Evolutionary conservation across 2,888 invertebrate genomes (phyloP), one percentile per base, ranked within the genome.

Genomic region (Stramonita haemastoma): DNA sequence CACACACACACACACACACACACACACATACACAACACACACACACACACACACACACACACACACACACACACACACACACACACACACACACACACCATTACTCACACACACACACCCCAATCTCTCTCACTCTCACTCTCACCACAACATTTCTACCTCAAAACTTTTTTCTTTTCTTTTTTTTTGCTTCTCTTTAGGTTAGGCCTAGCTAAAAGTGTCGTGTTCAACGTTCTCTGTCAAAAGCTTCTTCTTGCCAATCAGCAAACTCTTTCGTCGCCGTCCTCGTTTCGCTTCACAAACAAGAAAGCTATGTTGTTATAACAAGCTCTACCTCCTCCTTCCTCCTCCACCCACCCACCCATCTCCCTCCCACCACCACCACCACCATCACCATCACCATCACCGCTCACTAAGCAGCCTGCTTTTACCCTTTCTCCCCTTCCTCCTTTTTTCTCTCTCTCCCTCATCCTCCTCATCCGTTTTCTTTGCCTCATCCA

Each of bases 21-120:
- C 77, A 77, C 77, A 77, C 77, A 77, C 77, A 77, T 4, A 77
- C 77, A 77, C n/a, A 77, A 77, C 77, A 77, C n/a, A 77, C 77
- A 77, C 77, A 77, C 77, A 77, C n/a, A 17, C 77, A 77, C 77
- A 77, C 77, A 1, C 77, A 26, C 77, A 77, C n/a, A 77, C 77
- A 77, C 77, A 77, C n/a, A 77, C 77, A 77, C 77, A 77, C 77
- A 77, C n/a, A 17, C 77, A 77, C 77, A 77, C 77, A 77, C 77
- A 77, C 77, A 77, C 77, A n/a, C 77, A 77, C 77, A 77, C 26
- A 26, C 26, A 77, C 26, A 77, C 29, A 26, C 19, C 19, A 13
- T 26, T n/a, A 46, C 8, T 46, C 26, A 77, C 77, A 77, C 77
- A 77, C 77, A 77, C 77, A 77, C 26, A 77, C 77, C 5, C 26